Percentiles rank a stretch among this genome's conserved stretches.
phyloP scores from a whole-genome alignment of 2,888 invertebrate species.

The Temnothorax rugatulus region DNA sequence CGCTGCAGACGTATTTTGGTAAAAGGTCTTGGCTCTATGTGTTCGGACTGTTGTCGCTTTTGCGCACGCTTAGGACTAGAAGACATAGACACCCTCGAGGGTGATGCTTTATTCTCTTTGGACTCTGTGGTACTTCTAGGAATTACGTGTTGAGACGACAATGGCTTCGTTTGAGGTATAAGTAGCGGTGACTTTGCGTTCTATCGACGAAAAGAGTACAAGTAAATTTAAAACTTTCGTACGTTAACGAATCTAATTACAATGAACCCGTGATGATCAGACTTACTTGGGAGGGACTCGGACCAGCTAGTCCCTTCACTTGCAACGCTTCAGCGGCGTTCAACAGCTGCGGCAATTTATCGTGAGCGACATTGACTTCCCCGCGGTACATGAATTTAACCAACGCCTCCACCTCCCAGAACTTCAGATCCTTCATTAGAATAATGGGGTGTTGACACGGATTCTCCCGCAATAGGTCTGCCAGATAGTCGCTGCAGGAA shows the following conservation, averaged over 20 bases:
- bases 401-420: slow-evolving; percentile 94
- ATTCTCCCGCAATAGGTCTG: slow-evolving; percentile 92
- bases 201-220: slow-evolving; percentile 62
- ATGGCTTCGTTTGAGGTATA: slow-evolving; percentile 80
- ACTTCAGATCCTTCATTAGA: slow-evolving; percentile 93
- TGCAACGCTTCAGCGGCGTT: slow-evolving; percentile 94
- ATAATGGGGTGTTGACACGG: slow-evolving; percentile 95
- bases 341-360: slow-evolving; percentile 93
- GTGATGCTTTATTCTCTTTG: slow-evolving; percentile 79
- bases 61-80: slow-evolving; percentile 82
- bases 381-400: slow-evolving; percentile 97
- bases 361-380: slow-evolving; percentile 95
- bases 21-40: slow-evolving; percentile 78
- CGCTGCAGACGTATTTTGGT: slow-evolving; percentile 84
- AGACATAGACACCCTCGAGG: slow-evolving; percentile 67
- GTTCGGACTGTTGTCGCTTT: slow-evolving; percentile 80
- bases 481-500: slow-evolving; percentile 94
- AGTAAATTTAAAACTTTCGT: background rate
- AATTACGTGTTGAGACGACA: slow-evolving; percentile 72
- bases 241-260: background rate
- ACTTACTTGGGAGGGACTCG: slow-evolving; percentile 82
- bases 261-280: background rate
- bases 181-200: slow-evolving; percentile 80
- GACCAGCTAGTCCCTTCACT: slow-evolving; percentile 90
- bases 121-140: slow-evolving; percentile 74